Base-by-base conservation (phyloP, 2,797 vertebrate species). In the Vireo griseus region DNA sequence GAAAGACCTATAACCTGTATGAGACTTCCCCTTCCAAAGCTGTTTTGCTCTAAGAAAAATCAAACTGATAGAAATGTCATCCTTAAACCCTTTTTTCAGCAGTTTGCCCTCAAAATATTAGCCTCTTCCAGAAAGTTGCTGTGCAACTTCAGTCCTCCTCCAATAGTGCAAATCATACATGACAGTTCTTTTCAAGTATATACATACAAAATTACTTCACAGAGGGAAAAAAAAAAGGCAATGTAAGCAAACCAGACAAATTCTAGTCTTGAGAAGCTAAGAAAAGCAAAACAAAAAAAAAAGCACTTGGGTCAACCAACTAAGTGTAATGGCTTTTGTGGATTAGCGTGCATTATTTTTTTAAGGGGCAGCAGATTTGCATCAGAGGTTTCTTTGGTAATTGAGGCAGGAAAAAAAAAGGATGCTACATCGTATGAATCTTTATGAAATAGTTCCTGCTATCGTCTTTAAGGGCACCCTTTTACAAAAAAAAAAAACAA, bases 311-410 rank as follows among this genome's bases (percentile, higher is more conserved):
- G 96, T 97, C 97, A 97, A 97, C 97, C 88, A 94, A 91, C 96
- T 97, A 96, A 55, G 63, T 82, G 58, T 94, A 93, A 97, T 97
- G 98, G 97, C 97, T 97, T 97, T 94, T 94, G 94, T 92, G 94
- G 95, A 83, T 95, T 91, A 89, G 96, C 88, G 87, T 95, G 89
- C 76, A 33, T 90, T 76, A 81, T 91, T 87, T 95, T 92, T 86
- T 90, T 85, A 85, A 67, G 71, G 97, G 97, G 95, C 89, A 85
- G 97, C 97, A 97, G 94, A 97, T 98, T 98, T 98, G 98, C 97
- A 97, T 98, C 97, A 97, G 98, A 98, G 98, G 98, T 98, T 98
- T 99, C 99, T 99, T 99, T 99, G 99, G 99, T 99, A 98, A 98
- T 97, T 97, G 98, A 98, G 98, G 98, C 98, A 98, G 98, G 98